phyloP scores from a whole-genome alignment of 2,797 vertebrate species.

The Pangasius larnaudii region DNA sequence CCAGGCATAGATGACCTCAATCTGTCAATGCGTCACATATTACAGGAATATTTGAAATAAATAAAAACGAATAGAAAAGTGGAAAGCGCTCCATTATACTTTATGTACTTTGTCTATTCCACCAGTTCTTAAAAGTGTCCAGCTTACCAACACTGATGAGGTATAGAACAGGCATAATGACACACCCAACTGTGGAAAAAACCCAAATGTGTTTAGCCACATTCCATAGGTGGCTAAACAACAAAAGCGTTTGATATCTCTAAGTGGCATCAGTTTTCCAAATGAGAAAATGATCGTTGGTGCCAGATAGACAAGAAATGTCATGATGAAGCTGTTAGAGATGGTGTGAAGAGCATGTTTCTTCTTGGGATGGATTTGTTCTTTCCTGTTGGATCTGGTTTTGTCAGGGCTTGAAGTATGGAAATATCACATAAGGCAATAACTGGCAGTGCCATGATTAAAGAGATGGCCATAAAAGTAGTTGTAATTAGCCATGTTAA shows the following conservation, averaged over 20 bases:
- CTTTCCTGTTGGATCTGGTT: constrained; percentile 50
- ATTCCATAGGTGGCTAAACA: constrained; percentile 43
- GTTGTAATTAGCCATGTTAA: not conserved
- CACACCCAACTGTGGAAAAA: constrained; percentile 16
- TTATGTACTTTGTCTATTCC: not conserved
- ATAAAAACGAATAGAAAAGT: not conserved
- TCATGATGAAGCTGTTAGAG: constrained; percentile 63
- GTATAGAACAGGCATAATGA: constrained; percentile 48
- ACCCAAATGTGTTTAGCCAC: no score
- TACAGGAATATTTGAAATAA: not conserved
- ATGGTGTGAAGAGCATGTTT: constrained; percentile 67
- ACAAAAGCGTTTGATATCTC: constrained; percentile 47
- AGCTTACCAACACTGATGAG: constrained; percentile 38
- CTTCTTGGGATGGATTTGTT: constrained; percentile 69
- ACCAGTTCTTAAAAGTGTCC: not conserved
- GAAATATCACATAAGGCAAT: constrained; percentile 66
- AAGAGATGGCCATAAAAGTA: constrained; percentile 42
- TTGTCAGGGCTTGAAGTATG: constrained; percentile 63
- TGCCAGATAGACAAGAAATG: constrained; percentile 63
- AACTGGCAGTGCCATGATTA: constrained; percentile 54
- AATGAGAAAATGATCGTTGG: constrained; percentile 35
- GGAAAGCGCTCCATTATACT: not conserved
- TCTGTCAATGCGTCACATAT: not conserved
- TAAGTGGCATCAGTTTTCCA: constrained; percentile 27
- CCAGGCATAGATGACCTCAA: no score